Evolutionary conservation across 2,113 vertebrate genomes (phyloP).

Genomic region (Barnardius zonarius): DNA sequence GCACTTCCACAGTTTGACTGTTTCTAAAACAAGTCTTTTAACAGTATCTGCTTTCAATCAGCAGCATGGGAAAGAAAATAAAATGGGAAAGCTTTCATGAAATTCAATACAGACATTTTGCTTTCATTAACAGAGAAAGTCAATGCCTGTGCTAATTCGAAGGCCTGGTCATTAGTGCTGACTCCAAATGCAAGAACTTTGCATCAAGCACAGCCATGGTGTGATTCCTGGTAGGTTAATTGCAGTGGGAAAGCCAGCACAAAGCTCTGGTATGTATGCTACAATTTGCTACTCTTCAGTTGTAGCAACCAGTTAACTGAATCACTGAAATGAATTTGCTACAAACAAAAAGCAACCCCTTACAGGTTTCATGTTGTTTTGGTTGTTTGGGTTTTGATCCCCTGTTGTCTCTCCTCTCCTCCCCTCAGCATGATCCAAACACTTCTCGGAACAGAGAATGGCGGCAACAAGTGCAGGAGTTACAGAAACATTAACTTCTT

Average conservation of each 20-base stretch:
- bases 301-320: neutral
- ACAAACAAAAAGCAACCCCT: neutral
- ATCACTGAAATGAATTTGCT: neutral
- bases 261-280: rapidly evolving
- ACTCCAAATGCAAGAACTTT: neutral
- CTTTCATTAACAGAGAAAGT: neutral
- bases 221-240: neutral
- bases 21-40: neutral
- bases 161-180: neutral
- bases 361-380: neutral
- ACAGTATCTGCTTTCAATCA: neutral
- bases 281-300: neutral
- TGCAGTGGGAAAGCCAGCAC: neutral
- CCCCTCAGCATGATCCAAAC: neutral
- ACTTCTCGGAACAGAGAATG: neutral
- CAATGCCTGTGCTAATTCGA: neutral
- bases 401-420: rapidly evolving
- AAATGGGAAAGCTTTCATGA: neutral
- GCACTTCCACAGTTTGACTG: neutral
- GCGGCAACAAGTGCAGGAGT: neutral
- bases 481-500: neutral
- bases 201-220: neutral
- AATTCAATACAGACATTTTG: neutral
- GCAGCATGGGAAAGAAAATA: neutral
- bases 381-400: neutral